Evolutionary conservation across 2,113 vertebrate species (phyloP).

Genomic region (Martes martes): DNA sequence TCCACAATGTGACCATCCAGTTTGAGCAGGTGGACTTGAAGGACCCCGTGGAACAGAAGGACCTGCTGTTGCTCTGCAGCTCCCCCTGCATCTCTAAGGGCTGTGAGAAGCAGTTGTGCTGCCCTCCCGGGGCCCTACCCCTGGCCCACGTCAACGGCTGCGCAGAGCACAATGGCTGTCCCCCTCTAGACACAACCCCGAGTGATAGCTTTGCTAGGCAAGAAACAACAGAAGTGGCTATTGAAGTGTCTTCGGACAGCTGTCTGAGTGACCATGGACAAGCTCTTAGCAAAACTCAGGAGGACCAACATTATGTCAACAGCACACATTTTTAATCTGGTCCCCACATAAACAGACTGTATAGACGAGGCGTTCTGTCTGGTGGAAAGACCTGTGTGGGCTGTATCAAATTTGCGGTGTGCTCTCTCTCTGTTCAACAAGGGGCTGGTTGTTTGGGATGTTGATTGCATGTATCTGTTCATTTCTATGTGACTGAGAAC

Average conservation of each 20-base stretch:
- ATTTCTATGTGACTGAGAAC: not conserved
- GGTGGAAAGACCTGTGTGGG: not conserved
- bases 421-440: not conserved
- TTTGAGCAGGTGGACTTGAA: constrained; percentile 79
- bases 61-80: constrained; percentile 73
- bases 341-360: not conserved
- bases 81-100: constrained; percentile 81
- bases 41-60: constrained; percentile 22
- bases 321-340: constrained; percentile 79
- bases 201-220: constrained; percentile 53
- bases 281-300: not conserved
- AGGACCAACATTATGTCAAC: constrained; percentile 36
- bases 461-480: not conserved
- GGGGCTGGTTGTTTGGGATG: not conserved
- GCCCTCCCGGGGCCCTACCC: constrained; percentile 73
- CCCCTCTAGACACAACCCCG: not conserved
- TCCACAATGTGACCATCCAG: constrained; percentile 90
- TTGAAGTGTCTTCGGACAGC: constrained; percentile 33
- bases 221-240: constrained; percentile 52
- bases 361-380: not conserved
- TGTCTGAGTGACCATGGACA: not conserved
- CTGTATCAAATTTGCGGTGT: not conserved
- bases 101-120: constrained; percentile 84
- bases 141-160: constrained; percentile 73
- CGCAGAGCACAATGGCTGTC: constrained; percentile 64